A percentile compares a stretch with the other conserved stretches of the same genome.
Evolutionary conservation across 2,888 invertebrate genomes (phyloP).

Genomic region (Sminthurinus aureus): DNA sequence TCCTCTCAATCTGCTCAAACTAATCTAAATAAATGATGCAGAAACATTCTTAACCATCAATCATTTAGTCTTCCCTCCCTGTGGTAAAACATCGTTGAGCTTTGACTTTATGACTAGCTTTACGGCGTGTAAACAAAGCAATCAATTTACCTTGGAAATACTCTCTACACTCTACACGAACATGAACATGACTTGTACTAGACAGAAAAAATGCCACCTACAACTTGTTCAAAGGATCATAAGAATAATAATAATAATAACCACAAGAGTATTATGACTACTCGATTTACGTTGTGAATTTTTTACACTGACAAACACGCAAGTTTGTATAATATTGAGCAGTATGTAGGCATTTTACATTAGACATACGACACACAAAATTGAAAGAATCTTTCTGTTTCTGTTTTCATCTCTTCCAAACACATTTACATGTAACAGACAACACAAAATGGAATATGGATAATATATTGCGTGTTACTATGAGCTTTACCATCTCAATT

Average conservation of each 20-base stretch:
- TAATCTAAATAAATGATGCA: constrained; percentile 59
- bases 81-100: constrained; percentile 6
- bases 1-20: constrained; percentile 39
- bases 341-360: too few relatives aligned
- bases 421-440: too few relatives aligned
- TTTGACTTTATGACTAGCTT: not conserved
- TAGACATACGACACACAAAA: too few relatives aligned
- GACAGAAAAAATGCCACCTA: not conserved
- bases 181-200: not conserved
- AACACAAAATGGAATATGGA: too few relatives aligned
- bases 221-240: not conserved
- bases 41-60: constrained; percentile 53
- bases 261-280: not conserved
- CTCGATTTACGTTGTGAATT: too few relatives aligned
- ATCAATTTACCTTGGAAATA: constrained; percentile 11
- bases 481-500: too few relatives aligned
- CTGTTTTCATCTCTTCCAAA: too few relatives aligned
- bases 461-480: too few relatives aligned
- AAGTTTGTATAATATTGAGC: too few relatives aligned
- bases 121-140: constrained; percentile 1
- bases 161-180: not conserved
- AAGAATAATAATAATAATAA: not conserved
- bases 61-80: constrained; percentile 45
- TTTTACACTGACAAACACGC: too few relatives aligned
- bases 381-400: too few relatives aligned